Evolutionary conservation across 2,797 vertebrate genomes (phyloP), one percentile per base, ranked within the genome.

Genomic region (Pachyuromys duprasi): DNA sequence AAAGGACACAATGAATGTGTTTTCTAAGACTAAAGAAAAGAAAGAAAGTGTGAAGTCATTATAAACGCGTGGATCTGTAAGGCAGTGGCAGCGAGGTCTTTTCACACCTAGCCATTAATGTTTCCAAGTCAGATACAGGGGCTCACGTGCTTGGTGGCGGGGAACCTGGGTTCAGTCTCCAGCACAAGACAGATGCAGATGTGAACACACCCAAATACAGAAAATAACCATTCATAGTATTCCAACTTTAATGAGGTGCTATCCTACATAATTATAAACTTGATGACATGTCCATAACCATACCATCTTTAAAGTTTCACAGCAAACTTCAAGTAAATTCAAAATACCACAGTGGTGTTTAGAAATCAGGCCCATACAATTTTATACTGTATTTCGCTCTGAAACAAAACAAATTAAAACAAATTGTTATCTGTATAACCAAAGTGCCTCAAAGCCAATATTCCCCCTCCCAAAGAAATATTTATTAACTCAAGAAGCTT

Each of bases 401-500:
- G 63, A 89, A 97, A 87, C 76, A 17, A 89, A 90, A 96, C 88
- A 88, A 93, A 74, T 45, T 18, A 6, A 87, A 94, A 97, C 86
- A 91, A 93, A 31, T 26, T 45, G 53, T 22, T 49, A 79, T 87
- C 13, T 91, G 0, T 0, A 0, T 76, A 55, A 76, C 6, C 74
- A 96, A 97, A 96, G 20, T 55, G n/a, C 18, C 62, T 62, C 53
- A 3, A 78, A 84, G n/a, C 11, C 75, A n/a, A 93, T 74, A 18
- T 78, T 14, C 8, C 39, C 62, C 63, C 26, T 39, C 14, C 12
- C 33, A 90, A 92, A 53, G 33, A 95, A 95, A 87, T 86, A 97
- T 67, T 93, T 87, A 97, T 79, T 94, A 96, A 97, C 39, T 69
- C 42, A 97, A 96, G 93, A 42, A 62, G 65, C 2, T 60, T 39